Evolutionary conservation across 1,140 invertebrate species (phyloP).

Genomic region (Holotrichia oblita): DNA sequence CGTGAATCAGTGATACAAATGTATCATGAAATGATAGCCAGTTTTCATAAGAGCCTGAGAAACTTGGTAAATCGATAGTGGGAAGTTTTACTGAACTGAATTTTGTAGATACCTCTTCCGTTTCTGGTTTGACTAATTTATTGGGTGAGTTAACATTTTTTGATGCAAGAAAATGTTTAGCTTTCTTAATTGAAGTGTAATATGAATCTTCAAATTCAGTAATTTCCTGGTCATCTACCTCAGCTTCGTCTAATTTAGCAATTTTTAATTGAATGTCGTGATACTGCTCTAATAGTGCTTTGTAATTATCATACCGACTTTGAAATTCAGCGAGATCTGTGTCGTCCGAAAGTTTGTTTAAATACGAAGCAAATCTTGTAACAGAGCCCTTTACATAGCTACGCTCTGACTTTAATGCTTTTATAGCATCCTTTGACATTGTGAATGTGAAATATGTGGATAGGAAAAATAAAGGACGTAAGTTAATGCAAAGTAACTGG

Average conservation of each 20-base stretch:
- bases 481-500: not conserved
- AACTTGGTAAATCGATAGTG: constrained; percentile 50
- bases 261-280: constrained; percentile 14
- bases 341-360: not conserved
- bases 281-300: not conserved
- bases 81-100: constrained; percentile 41
- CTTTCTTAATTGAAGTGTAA: not conserved
- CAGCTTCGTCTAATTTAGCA: not conserved
- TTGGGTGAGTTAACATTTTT: not conserved
- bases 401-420: not conserved
- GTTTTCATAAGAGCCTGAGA: constrained; percentile 52
- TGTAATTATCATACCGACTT: constrained; percentile 20
- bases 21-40: constrained; percentile 53
- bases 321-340: constrained; percentile 29
- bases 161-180: not conserved
- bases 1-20: constrained; percentile 51
- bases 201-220: constrained; percentile 6
- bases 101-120: not conserved
- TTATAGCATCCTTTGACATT: not conserved
- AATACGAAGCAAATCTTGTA: not conserved
- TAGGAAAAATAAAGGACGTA: not conserved
- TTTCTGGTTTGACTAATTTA: not conserved
- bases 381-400: constrained; percentile 16
- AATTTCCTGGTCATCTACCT: not conserved
- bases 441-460: not conserved